These are phyloP conservation scores for Trichonephila clavipes DNA, from an alignment of 1,140 invertebrate genomes.

Conservation along the genomic window DNA sequence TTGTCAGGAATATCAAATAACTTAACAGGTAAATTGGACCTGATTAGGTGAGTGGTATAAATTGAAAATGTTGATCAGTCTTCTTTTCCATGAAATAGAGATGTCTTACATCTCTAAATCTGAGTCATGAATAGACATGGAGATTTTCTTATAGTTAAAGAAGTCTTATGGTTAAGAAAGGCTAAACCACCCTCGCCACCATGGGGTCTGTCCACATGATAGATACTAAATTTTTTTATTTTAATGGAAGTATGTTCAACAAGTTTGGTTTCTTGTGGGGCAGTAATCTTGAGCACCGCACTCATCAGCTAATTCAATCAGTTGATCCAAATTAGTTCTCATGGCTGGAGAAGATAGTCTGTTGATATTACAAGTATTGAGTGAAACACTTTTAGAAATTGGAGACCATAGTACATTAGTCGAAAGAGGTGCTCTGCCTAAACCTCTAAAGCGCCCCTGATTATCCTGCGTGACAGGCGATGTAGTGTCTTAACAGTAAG, in stretches of 20 bases:
- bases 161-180: neutral
- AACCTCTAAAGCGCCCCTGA: neutral
- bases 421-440: neutral
- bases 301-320: slow-evolving; percentile 24
- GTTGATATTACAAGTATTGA: neutral
- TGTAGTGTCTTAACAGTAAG: neutral
- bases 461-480: neutral
- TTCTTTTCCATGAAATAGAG: neutral
- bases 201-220: slow-evolving; percentile 29
- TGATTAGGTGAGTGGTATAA: neutral
- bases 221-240: slow-evolving; percentile 4
- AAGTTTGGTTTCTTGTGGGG: neutral
- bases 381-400: slow-evolving; percentile 2
- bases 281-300: neutral
- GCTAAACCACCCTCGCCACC: neutral
- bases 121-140: neutral
- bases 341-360: neutral
- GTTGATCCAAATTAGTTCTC: slow-evolving; percentile 23
- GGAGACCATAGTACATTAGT: slow-evolving; percentile 10
- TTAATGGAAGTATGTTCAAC: neutral
- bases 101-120: neutral
- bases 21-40: neutral
- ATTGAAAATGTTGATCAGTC: neutral
- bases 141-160: slow-evolving; percentile 22
- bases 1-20: slow-evolving; percentile 1